phyloP scores from a whole-genome alignment of 2,797 vertebrate genomes.

The Hydrocynus forskahlii region DNA sequence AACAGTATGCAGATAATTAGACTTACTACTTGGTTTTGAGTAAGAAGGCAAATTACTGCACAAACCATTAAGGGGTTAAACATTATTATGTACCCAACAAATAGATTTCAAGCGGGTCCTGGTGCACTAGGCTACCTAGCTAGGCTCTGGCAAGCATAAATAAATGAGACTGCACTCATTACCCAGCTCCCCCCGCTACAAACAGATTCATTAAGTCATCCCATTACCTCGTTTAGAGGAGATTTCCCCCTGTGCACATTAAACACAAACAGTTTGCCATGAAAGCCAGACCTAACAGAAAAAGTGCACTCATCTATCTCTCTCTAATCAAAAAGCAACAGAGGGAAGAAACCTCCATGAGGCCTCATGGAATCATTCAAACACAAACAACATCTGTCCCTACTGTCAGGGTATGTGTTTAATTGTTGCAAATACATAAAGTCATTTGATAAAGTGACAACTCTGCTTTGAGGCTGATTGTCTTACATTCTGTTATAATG shows the following conservation, averaged over 20 bases:
- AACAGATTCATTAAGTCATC: not conserved
- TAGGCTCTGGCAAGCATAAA: not conserved
- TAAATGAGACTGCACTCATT: not conserved
- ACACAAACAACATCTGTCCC: constrained; percentile 14
- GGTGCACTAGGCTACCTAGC: not conserved
- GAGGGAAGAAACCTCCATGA: not conserved
- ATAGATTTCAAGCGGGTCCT: not conserved
- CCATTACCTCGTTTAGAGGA: not conserved
- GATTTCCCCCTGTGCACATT: not conserved
- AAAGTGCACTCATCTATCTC: not conserved
- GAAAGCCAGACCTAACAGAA: not conserved
- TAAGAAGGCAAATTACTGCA: not conserved
- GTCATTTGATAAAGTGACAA: too few relatives aligned
- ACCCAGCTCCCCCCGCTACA: not conserved
- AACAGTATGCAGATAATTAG: too few relatives aligned
- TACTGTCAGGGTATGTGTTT: not conserved
- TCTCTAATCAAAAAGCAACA: not conserved
- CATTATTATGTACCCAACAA: not conserved
- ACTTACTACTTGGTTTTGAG: too few relatives aligned
- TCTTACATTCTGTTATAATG: too few relatives aligned
- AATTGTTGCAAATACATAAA: too few relatives aligned
- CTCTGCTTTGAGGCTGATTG: too few relatives aligned
- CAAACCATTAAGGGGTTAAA: not conserved
- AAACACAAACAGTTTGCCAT: constrained; percentile 5
- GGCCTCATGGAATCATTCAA: not conserved